phyloP scores from a whole-genome alignment of 2,888 invertebrate genomes.

The Pachydiplax longipennis region DNA sequence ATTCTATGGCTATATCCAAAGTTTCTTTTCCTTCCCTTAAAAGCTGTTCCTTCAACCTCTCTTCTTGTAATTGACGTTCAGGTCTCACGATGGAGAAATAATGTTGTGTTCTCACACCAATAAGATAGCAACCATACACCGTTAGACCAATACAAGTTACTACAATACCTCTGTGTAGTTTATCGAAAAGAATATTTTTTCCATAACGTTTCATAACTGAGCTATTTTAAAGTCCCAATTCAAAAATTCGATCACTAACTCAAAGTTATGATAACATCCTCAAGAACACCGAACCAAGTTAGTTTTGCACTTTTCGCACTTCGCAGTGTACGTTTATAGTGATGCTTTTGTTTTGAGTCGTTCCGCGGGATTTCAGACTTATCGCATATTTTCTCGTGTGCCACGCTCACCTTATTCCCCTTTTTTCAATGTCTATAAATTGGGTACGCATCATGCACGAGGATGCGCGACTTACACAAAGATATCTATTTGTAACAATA shows the following conservation, averaged over 20 bases:
- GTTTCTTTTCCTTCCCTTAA: slow-evolving; percentile 60
- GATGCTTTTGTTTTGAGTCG: too few relatives aligned
- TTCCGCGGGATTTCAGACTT: too few relatives aligned
- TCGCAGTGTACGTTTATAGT: too few relatives aligned
- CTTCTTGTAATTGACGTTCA: slow-evolving; percentile 56
- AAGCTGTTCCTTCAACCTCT: slow-evolving; percentile 59
- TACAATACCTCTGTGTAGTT: slow-evolving; percentile 66
- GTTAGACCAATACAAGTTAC: slow-evolving; percentile 65
- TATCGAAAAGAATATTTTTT: slow-evolving; percentile 60
- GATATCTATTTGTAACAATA: too few relatives aligned
- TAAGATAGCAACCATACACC: slow-evolving; percentile 61
- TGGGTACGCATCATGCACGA: too few relatives aligned
- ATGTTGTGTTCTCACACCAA: slow-evolving; percentile 62
- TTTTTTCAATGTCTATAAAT: too few relatives aligned
- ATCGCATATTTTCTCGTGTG: too few relatives aligned
- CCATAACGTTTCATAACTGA: slow-evolving; percentile 58
- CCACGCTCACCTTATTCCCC: too few relatives aligned
- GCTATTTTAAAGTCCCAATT: background rate
- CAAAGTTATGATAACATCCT: background rate
- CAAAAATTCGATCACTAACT: background rate
- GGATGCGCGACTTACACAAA: too few relatives aligned
- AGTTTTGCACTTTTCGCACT: too few relatives aligned
- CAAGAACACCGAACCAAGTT: too few relatives aligned
- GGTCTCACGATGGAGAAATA: slow-evolving; percentile 64
- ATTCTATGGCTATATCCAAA: background rate